phyloP scores from a whole-genome alignment of 2,113 vertebrate genomes.

The Prietella phreatophila region DNA sequence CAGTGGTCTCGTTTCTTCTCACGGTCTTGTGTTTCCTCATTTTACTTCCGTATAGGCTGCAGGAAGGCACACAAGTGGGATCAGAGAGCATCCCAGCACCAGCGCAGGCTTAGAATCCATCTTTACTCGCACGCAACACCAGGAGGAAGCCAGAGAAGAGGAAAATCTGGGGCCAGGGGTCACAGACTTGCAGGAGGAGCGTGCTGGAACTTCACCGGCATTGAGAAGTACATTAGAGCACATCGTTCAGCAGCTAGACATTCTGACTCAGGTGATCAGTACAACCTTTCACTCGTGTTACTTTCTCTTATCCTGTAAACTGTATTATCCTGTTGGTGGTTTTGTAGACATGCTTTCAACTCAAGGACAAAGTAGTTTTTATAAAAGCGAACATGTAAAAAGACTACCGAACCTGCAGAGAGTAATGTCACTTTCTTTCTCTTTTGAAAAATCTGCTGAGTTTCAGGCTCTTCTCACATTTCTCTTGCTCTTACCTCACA shows the following conservation, averaged over 20 bases:
- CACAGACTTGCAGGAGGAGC: conserved; percentile 55
- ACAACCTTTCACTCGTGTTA: background rate
- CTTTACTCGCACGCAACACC: conserved; percentile 33
- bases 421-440: background rate
- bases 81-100: conserved; percentile 5
- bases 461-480: background rate
- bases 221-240: conserved; percentile 75
- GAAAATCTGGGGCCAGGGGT: conserved; percentile 44
- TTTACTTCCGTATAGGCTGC: conserved; percentile 20
- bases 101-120: conserved; percentile 7
- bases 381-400: background rate
- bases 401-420: background rate
- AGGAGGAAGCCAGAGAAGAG: conserved; percentile 57
- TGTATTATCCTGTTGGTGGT: background rate
- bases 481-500: background rate
- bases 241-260: conserved; percentile 85
- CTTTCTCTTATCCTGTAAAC: background rate
- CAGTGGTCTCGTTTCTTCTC: background rate
- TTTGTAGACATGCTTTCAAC: background rate
- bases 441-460: background rate
- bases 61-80: background rate
- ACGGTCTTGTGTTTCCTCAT: background rate
- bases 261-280: conserved; percentile 84
- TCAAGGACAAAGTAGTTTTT: background rate
- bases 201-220: conserved; percentile 59